phyloP scores from a whole-genome alignment of 2,113 vertebrate genomes.

The Alces alces region DNA sequence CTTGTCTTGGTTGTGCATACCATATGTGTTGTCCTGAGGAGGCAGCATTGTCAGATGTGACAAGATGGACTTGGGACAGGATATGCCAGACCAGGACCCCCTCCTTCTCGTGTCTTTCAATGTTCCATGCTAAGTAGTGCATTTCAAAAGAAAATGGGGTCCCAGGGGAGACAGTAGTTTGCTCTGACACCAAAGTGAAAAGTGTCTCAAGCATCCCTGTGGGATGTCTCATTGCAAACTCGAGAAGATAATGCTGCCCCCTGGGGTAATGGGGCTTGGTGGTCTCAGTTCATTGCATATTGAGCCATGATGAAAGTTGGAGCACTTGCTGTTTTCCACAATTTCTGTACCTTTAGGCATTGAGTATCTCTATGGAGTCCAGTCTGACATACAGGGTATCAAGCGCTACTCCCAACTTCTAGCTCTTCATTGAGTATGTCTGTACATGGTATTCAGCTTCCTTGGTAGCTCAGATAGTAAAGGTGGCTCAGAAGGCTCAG shows the following conservation, averaged over 20 bases:
- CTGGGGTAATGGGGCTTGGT: not conserved
- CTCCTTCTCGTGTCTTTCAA: not conserved
- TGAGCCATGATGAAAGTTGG: not conserved
- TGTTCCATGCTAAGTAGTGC: not conserved
- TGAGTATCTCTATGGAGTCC: not conserved
- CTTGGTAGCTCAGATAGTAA: not conserved
- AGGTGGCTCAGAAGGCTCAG: not conserved
- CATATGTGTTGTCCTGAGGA: not conserved
- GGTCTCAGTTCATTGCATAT: not conserved
- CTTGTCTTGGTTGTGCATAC: not conserved
- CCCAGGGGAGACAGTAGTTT: not conserved
- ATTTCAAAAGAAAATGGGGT: not conserved
- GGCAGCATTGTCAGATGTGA: not conserved
- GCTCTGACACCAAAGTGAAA: not conserved
- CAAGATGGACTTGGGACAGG: not conserved
- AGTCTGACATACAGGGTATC: not conserved
- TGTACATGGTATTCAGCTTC: not conserved
- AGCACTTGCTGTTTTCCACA: not conserved
- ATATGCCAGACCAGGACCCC: not conserved
- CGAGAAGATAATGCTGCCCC: not conserved
- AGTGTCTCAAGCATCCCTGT: not conserved
- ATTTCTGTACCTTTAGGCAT: not conserved
- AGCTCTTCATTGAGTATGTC: not conserved
- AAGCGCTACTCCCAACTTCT: not conserved
- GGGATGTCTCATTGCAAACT: not conserved